A percentile compares a stretch with the other conserved stretches of the same genome.
Conservation (phyloP, 37 sponge, comb jelly and placozoan species). For the Halisarca cf. caerulea region DNA sequence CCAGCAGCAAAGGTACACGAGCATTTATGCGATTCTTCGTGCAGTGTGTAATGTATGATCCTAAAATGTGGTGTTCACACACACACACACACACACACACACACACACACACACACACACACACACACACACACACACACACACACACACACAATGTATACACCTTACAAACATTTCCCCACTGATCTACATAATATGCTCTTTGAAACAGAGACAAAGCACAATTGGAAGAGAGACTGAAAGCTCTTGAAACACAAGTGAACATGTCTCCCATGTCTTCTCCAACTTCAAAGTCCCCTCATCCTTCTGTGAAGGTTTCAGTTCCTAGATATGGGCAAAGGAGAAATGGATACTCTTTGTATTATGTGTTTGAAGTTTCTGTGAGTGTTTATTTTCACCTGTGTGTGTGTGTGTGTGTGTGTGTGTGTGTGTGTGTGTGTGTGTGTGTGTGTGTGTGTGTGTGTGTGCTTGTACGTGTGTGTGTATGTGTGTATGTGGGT, state of each 20-base stretch:
- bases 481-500: too few relatives aligned
- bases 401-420: too few relatives aligned
- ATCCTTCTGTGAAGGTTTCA: not conserved
- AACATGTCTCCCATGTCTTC: not conserved
- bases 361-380: conserved; percentile 62
- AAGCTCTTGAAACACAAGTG: conserved; percentile 24
- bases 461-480: too few relatives aligned
- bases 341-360: conserved; percentile 33
- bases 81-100: too few relatives aligned
- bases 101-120: too few relatives aligned
- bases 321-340: conserved; percentile 28
- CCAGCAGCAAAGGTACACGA: not conserved
- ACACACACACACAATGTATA: too few relatives aligned
- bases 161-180: too few relatives aligned
- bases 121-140: too few relatives aligned
- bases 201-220: conserved; percentile 38
- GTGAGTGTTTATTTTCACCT: conserved; percentile 50
- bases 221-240: conserved; percentile 24
- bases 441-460: too few relatives aligned
- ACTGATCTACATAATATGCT: too few relatives aligned
- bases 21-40: not conserved
- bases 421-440: too few relatives aligned
- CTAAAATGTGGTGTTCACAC: too few relatives aligned
- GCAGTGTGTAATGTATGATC: conserved; percentile 7
- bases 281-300: not conserved